A percentile compares a stretch with the other conserved stretches of the same genome.
Conservation (phyloP, 2,888 invertebrate genomes). For the Lathronympha strigana region DNA sequence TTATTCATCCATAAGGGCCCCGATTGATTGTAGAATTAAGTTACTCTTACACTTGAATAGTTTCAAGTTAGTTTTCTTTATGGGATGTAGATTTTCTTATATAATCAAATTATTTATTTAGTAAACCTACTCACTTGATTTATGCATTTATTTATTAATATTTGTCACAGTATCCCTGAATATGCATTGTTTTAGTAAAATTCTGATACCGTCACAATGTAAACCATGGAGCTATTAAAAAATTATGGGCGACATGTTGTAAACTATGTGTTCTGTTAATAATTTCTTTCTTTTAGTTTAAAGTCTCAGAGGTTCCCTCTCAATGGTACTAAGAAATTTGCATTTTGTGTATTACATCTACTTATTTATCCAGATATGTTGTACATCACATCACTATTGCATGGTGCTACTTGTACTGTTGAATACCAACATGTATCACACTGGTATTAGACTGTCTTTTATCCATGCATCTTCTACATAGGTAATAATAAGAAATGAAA, state of each 20-base stretch:
- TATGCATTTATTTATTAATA: constrained; percentile 30
- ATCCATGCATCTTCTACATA: constrained; percentile 15
- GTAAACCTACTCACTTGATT: constrained; percentile 11
- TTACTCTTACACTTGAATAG: constrained; percentile 9
- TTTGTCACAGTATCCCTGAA: background rate
- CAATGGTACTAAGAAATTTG: constrained; percentile 1
- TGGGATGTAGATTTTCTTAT: constrained; percentile 28
- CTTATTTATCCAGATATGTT: background rate
- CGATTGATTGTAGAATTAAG: constrained; percentile 24
- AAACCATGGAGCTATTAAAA: background rate
- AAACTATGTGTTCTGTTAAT: background rate
- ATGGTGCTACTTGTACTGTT: constrained; percentile 23
- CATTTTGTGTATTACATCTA: background rate
- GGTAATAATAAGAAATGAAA: constrained; percentile 11
- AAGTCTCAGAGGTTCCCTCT: background rate
- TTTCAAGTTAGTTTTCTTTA: constrained; percentile 20
- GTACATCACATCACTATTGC: constrained; percentile 3
- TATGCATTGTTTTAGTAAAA: background rate
- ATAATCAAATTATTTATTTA: constrained; percentile 10
- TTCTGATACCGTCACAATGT: background rate
- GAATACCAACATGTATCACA: constrained; percentile 1
- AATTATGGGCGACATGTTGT: no score
- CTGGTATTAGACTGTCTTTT: background rate
- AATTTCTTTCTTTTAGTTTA: background rate
- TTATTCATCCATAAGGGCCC: constrained; percentile 5